Evolutionary conservation across 2,888 invertebrate genomes (phyloP), one percentile per base, ranked within the genome.

Genomic region (Protodeltote pygarga): DNA sequence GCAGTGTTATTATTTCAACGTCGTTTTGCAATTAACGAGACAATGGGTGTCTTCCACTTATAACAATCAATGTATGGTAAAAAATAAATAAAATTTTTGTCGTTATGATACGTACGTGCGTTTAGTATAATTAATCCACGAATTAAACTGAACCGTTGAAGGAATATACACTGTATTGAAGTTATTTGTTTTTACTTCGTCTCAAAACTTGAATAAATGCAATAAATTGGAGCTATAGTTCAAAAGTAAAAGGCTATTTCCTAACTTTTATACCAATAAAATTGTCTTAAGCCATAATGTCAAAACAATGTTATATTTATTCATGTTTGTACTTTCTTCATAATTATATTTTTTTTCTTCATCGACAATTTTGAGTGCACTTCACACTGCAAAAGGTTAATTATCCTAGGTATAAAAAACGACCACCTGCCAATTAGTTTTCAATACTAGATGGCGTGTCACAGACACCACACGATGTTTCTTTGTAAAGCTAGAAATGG

Each of bases 321-420:
- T 49, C 50, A 39, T 35, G 41, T 17, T 10, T 39, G 33, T 35
- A 25, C 4, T 49, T 46, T 51, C 17, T 3, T 47, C 31, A 46
- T 57, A 49, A 46, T 65, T 55, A 34, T 38, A 17, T 46, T 48
- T 54, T 57, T 53, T 53, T 35, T 27, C 39, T 28, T 25, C 31
- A 49, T 25, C 45, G 42, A 20, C 10, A 46, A 52, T 48, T 63
- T 54, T 9, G 37, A 54, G 48, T 45, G 42, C 48, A 63, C 54
- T 71, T 66, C 51, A 67, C 62, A 62, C 63, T 62, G 45, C 32
- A 2, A 73, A 76, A 73, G 75, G 79, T 75, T 75, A 78, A 75
- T 66, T 64, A 60, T 11, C 35, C 16, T 45, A 54, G 55, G 42
- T 60, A 58, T 65, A 72, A 71, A 71, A 75, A 71, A 53, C 28